Evolutionary conservation across 2,113 vertebrate species (phyloP).

Genomic region (Dasypus novemcinctus): DNA sequence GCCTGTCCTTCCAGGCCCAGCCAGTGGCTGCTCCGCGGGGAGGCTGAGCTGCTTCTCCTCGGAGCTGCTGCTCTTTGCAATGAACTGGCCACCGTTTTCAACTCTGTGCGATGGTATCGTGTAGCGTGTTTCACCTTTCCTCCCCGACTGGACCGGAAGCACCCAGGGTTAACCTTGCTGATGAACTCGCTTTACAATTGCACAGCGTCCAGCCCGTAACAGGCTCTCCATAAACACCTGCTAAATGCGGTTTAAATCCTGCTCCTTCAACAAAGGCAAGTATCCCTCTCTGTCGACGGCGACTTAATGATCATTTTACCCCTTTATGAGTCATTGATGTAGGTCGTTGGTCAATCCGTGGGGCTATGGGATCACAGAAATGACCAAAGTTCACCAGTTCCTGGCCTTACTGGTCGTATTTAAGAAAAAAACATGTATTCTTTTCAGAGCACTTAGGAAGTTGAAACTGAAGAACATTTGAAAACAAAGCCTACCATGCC

Average conservation of each 20-base stretch:
- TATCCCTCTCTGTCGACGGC: no score
- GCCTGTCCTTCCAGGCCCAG: no score
- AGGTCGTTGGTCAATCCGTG: not conserved
- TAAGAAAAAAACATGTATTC: not conserved
- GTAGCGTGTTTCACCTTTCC: accelerated
- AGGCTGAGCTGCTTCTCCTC: not conserved
- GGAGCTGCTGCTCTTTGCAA: no score
- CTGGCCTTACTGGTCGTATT: not conserved
- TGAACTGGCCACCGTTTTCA: not conserved
- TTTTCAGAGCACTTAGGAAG: not conserved
- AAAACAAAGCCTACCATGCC: not conserved
- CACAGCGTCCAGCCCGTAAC: not conserved
- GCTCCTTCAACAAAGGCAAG: not conserved
- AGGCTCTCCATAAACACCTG: not conserved
- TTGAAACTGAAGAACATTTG: not conserved
- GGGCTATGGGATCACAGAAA: not conserved
- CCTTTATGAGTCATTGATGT: not conserved
- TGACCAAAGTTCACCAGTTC: not conserved
- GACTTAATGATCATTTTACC: not conserved
- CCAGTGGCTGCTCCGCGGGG: accelerated
- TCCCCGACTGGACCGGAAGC: accelerated
- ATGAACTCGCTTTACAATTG: not conserved
- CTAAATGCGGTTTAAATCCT: accelerated
- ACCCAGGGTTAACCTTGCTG: not conserved
- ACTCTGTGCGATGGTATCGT: accelerated